Evolutionary conservation across 2,888 invertebrate genomes (phyloP), one percentile per base, ranked within the genome.

Genomic region (Mellilla xanthometata): DNA sequence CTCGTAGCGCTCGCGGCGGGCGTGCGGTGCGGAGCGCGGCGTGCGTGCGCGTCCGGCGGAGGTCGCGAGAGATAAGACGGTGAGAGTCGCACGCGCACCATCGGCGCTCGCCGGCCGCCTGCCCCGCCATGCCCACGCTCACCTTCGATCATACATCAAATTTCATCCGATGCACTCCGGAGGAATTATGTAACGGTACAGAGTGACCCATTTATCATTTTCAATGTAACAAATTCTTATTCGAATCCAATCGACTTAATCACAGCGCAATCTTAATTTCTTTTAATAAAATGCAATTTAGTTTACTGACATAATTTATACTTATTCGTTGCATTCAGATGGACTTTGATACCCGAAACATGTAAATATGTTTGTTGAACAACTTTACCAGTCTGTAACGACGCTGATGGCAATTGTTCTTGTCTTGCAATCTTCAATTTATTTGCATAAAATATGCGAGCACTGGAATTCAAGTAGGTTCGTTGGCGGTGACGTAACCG

Each of bases 1-100:
- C 77, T 81, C 68, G 53, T 71, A 43, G 59, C 66, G 60, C 62
- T 63, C 64, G 66, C 65, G 60, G 73, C 68, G 60, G n/a, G 61
- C 62, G 65, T 65, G 65, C 68, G 73, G 69, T 61, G 64, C 69
- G 74, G 72, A 72, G 74, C 83, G 79, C 78, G 71, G 76, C 70
- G 72, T 61, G 77, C 81, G 83, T 86, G 81, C 86, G 86, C 86
- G 86, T 84, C 79, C 81, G 76, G 74, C 87, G 86, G 88, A 87
- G 88, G 89, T 86, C 89, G 89, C 89, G 85, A 75, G 81, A 89
- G 89, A 89, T 89, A 89, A 89, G 87, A 75, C 78, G 84, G 88
- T 81, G 88, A 88, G 87, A 88, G 87, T 76, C 86, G 83, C 78
- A 78, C 68, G 84, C 86, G 83, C 84, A 76, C 52, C 58, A 52